Conservation (phyloP, 2,888 invertebrate genomes). For the Metallyticus violacea region DNA sequence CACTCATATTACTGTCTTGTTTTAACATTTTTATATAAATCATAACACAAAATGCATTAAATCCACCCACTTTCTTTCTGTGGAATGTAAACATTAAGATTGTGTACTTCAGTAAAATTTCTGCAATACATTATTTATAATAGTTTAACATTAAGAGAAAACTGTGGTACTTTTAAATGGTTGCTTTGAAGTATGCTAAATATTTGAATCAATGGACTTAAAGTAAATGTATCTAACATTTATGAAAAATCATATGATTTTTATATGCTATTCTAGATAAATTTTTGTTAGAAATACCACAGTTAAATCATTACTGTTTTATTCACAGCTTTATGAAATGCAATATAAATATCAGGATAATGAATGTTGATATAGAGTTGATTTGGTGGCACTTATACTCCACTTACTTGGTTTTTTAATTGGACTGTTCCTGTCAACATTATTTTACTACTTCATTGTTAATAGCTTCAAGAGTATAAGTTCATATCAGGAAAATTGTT, state of each 20-base stretch:
- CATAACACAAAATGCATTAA: background rate
- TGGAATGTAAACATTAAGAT: background rate
- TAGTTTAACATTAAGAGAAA: background rate
- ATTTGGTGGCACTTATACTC: too few relatives aligned
- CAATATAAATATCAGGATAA: background rate
- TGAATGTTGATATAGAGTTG: too few relatives aligned
- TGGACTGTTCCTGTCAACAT: too few relatives aligned
- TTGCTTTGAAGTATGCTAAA: background rate
- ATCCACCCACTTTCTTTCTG: background rate
- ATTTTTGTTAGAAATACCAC: background rate
- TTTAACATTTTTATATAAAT: background rate
- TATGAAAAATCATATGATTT: background rate
- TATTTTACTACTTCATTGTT: too few relatives aligned
- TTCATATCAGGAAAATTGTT: background rate
- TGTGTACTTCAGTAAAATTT: background rate
- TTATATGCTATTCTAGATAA: background rate
- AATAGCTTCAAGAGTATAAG: too few relatives aligned
- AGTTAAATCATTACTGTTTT: background rate
- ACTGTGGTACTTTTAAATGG: background rate
- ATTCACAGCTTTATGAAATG: background rate
- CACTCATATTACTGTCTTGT: background rate
- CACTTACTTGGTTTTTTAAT: too few relatives aligned
- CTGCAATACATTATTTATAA: too few relatives aligned
- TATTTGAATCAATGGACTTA: background rate
- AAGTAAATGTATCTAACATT: background rate